These are phyloP conservation scores for Chitala chitala DNA, from an alignment of 2,113 vertebrate species.

Conservation along the genomic window DNA sequence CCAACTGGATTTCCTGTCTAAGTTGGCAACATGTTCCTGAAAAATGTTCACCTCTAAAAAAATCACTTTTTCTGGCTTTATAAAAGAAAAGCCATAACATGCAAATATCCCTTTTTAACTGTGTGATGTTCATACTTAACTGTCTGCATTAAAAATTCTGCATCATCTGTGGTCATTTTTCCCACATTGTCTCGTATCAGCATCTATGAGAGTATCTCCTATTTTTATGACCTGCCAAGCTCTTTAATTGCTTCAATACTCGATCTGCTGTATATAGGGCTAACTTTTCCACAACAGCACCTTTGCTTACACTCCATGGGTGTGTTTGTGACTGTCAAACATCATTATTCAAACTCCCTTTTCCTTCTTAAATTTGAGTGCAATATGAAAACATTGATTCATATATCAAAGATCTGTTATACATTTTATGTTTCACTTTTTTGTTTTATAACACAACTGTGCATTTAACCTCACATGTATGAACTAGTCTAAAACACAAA, in stretches of 20 bases:
- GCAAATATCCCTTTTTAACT: conserved; percentile 6
- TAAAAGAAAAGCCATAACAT: neutral
- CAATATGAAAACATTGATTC: neutral
- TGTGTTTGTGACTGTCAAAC: neutral
- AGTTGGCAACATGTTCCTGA: neutral
- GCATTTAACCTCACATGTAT: no score
- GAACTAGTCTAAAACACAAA: no score
- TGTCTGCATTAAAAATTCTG: neutral
- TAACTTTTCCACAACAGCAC: neutral
- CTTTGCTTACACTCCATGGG: neutral
- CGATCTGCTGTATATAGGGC: neutral
- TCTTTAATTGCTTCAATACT: conserved; percentile 1
- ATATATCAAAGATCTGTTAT: no score
- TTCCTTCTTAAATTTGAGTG: no score
- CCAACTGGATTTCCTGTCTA: neutral
- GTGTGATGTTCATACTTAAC: neutral
- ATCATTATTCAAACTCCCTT: no score
- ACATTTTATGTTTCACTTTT: no score
- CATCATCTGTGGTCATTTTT: neutral
- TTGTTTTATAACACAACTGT: no score
- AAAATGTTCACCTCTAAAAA: neutral
- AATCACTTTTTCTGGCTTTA: neutral
- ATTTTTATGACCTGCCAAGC: conserved; percentile 2
- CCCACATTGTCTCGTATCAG: neutral
- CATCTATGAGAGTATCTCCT: neutral